Conservation (phyloP, 1,140 invertebrate genomes). For the Formica selysi region DNA sequence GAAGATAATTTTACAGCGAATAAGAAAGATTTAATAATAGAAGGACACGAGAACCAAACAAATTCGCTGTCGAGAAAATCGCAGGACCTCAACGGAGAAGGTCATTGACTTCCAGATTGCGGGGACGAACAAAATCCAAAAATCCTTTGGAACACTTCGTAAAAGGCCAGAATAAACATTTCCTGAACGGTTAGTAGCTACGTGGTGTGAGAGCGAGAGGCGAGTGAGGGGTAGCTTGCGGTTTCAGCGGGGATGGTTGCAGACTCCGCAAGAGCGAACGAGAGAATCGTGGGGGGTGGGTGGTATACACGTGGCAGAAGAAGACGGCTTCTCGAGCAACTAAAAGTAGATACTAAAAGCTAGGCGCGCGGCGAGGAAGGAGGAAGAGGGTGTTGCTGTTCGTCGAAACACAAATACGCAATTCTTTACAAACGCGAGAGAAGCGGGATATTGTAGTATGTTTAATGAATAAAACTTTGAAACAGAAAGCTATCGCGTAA, state of each 20-base stretch:
- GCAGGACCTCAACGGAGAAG: conserved; percentile 4
- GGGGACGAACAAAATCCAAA: conserved; percentile 76
- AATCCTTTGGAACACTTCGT: conserved; percentile 77
- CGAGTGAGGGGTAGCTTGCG: conserved; percentile 78
- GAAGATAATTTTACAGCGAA: not conserved
- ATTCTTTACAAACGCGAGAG: conserved; percentile 48
- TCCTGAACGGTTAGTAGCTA: conserved; percentile 82
- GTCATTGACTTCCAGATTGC: conserved; percentile 68
- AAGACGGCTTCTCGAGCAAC: conserved; percentile 66
- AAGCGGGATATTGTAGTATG: conserved; percentile 22
- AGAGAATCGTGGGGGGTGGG: conserved; percentile 62
- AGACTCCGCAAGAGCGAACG: conserved; percentile 75
- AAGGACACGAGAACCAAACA: not conserved
- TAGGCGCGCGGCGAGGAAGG: not conserved
- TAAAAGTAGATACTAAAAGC: conserved; percentile 74
- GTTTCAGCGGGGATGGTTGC: conserved; percentile 79
- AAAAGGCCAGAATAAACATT: conserved; percentile 83
- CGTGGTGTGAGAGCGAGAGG: conserved; percentile 58
- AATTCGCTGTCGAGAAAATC: conserved; percentile 26
- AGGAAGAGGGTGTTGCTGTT: conserved; percentile 39
- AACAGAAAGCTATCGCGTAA: conserved; percentile 7
- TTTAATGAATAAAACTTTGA: conserved; percentile 55
- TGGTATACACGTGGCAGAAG: conserved; percentile 60
- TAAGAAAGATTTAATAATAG: conserved; percentile 8
- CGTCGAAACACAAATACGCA: conserved; percentile 48